These are phyloP conservation scores for Catagonus wagneri DNA, from an alignment of 2,113 vertebrate genomes.

Conservation along the genomic window DNA sequence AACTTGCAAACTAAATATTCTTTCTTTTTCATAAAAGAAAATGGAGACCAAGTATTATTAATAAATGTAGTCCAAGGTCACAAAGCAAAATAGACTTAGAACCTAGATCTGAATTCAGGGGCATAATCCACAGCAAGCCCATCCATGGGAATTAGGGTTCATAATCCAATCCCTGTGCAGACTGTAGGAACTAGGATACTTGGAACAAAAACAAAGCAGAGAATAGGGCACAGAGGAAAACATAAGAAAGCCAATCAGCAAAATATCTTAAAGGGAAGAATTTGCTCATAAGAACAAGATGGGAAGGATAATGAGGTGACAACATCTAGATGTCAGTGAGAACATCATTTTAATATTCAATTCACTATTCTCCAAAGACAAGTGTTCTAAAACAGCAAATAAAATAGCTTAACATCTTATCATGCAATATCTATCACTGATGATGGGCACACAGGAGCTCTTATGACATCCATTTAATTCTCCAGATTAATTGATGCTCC, in stretches of 20 bases:
- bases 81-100: slow-evolving; percentile 9
- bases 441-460: neutral
- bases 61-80: neutral
- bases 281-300: slow-evolving; percentile 30
- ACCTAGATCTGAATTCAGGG: neutral
- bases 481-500: neutral
- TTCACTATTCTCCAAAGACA: slow-evolving; percentile 32
- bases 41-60: neutral
- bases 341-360: slow-evolving; percentile 41
- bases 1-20: neutral
- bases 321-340: neutral
- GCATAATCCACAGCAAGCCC: neutral
- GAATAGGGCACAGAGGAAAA: neutral
- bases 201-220: neutral
- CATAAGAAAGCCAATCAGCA: neutral
- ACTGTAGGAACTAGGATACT: neutral
- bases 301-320: neutral
- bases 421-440: slow-evolving; percentile 4
- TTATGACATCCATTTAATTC: slow-evolving; percentile 26
- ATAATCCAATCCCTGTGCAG: neutral
- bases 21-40: slow-evolving; percentile 27
- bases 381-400: slow-evolving; percentile 9
- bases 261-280: neutral
- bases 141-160: neutral
- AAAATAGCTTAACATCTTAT: slow-evolving; percentile 8